Base-by-base conservation (phyloP, 1,140 invertebrate species). In the Dinothrombium tinctorium region DNA sequence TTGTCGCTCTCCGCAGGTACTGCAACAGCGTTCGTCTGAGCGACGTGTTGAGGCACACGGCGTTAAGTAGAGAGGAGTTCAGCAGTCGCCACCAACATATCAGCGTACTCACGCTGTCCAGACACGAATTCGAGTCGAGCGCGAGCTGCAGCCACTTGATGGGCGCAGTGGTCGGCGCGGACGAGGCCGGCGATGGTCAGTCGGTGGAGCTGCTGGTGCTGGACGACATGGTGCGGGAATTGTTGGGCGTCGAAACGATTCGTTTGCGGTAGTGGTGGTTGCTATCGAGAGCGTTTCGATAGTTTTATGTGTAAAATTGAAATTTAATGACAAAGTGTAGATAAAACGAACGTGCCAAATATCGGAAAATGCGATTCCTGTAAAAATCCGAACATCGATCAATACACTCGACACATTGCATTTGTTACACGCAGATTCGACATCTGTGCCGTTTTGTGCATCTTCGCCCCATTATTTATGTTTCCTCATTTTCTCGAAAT, bases 201-300 rank as follows among this genome's bases (percentile, higher is more conserved):
- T 23, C 25, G 11, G 38, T 41, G 9, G 48, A 49, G 17, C 19
- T 49, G 8, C 38, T 49, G 14, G 19, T 17, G 17, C 35, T 47
- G 28, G 45, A 49, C 35, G 46, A 47, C 20, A 23, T 31, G 29
- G 45, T 49, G 9, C 26, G 45, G 23, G 35, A 47, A 33, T 39
- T 49, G 19, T 39, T 49, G n/a, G 43, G 48, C 25, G 45, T 49
- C 12, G 45, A 49, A 28, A 47, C 48, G 19, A 43, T 49, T 11
- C 42, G 35, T 4, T 40, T 48, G 21, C 38, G 47, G 40, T 48
- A 43, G 37, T 42, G 24, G n/a, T n/a, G n/a, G n/a, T n/a, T n/a
- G n/a, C n/a, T n/a, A n/a, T n/a, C n/a, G n/a, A n/a, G n/a, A n/a
- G n/a, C n/a, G n/a, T n/a, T n/a, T n/a, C n/a, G 26, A 28, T 28